A percentile compares a stretch with the other conserved stretches of the same genome.
Conservation (phyloP, 2,113 vertebrate genomes). For the Brachionichthys hirsutus region DNA sequence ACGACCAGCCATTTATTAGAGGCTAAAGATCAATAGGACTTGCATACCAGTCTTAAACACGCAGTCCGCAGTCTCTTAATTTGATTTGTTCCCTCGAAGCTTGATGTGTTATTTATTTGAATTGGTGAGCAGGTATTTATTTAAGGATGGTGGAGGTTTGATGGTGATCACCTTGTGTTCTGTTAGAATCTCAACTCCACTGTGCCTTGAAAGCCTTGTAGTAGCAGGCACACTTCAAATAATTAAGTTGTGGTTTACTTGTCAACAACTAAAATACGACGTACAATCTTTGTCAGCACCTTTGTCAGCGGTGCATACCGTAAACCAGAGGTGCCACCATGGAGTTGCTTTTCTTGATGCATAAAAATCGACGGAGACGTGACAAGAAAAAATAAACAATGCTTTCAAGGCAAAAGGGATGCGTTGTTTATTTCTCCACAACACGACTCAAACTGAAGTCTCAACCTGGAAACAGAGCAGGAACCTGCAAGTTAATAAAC, state of each 20-base stretch:
- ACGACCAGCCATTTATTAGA: neutral
- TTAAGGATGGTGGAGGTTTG: slow-evolving; percentile 4
- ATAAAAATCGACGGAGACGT: neutral
- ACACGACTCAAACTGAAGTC: too few relatives aligned
- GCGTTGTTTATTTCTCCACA: neutral
- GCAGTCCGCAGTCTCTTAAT: too few relatives aligned
- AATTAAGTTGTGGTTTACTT: neutral
- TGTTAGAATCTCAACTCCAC: neutral
- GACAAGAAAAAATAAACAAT: neutral
- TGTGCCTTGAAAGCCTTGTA: neutral
- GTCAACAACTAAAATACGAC: too few relatives aligned
- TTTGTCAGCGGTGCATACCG: slow-evolving; percentile 3
- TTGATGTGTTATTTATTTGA: slow-evolving; percentile 8
- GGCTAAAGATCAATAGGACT: too few relatives aligned
- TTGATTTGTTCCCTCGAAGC: too few relatives aligned
- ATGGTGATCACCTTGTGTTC: neutral
- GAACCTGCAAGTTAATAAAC: too few relatives aligned
- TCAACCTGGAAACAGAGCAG: too few relatives aligned
- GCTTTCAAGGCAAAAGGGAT: neutral
- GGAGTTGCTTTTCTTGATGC: neutral
- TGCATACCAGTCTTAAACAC: too few relatives aligned
- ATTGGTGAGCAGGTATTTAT: slow-evolving; percentile 2
- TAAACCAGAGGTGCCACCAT: neutral
- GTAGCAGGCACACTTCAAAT: too few relatives aligned
- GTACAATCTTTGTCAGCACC: too few relatives aligned